phyloP scores from a whole-genome alignment of 2,797 vertebrate species.

The Dermochelys coriacea region DNA sequence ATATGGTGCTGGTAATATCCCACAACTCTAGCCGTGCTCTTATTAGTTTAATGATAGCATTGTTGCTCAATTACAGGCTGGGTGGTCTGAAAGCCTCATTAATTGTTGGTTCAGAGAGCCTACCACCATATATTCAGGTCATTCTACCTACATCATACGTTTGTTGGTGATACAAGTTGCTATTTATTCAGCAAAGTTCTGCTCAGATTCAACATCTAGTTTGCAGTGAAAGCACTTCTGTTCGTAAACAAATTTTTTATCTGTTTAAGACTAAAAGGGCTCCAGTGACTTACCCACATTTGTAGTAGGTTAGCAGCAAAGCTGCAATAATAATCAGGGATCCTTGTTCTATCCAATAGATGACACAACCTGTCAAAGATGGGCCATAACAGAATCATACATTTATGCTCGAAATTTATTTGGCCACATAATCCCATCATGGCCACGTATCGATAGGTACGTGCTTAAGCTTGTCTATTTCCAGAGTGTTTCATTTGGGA shows the following conservation, averaged over 20 bases:
- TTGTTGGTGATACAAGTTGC: not conserved
- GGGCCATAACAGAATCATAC: not conserved
- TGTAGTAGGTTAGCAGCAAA: not conserved
- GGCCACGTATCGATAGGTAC: fast-evolving
- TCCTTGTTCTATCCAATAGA: not conserved
- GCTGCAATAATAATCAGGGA: not conserved
- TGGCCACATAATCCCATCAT: not conserved
- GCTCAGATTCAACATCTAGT: not conserved
- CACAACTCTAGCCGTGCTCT: not conserved
- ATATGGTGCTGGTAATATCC: not conserved
- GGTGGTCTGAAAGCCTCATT: conserved; percentile 27
- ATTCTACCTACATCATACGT: not conserved
- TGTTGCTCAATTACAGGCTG: not conserved
- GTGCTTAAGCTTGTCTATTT: not conserved
- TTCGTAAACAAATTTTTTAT: not conserved
- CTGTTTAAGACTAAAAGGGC: not conserved
- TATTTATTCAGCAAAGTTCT: not conserved
- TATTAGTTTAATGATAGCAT: conserved; percentile 36
- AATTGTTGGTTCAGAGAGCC: not conserved
- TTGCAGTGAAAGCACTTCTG: not conserved
- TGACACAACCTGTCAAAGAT: not conserved
- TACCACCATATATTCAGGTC: not conserved
- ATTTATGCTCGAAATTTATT: not conserved
- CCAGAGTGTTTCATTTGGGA: not conserved
- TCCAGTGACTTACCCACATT: not conserved